phyloP scores from a whole-genome alignment of 2,888 invertebrate genomes.

The Empis livida region DNA sequence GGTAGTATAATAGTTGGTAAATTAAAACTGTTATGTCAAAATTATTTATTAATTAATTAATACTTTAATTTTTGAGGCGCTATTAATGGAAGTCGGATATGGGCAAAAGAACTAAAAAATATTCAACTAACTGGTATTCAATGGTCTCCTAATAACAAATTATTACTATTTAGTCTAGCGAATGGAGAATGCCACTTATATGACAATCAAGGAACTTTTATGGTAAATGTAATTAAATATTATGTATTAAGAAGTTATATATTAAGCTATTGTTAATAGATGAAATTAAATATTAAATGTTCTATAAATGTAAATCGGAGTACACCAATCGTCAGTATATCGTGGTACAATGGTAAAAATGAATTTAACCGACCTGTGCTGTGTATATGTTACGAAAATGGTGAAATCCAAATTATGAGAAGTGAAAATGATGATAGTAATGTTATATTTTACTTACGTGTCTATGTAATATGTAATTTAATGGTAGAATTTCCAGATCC shows the following conservation, averaged over 20 bases:
- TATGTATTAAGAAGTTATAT: background rate
- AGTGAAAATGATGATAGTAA: conserved; percentile 77
- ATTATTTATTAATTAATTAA: too few species aligned
- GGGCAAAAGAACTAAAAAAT: conserved; percentile 94
- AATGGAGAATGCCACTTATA: conserved; percentile 91
- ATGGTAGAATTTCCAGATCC: conserved; percentile 47
- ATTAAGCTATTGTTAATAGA: conserved; percentile 40
- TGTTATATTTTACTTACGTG: conserved; percentile 1
- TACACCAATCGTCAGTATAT: conserved; percentile 57
- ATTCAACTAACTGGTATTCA: conserved; percentile 72
- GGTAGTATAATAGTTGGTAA: conserved; percentile 43
- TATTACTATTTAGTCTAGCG: conserved; percentile 76
- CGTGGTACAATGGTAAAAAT: conserved; percentile 76
- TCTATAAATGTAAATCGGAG: conserved; percentile 37
- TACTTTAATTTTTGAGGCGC: conserved; percentile 59
- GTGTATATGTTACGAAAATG: conserved; percentile 78
- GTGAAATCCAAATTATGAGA: conserved; percentile 78
- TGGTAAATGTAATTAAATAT: conserved; percentile 35
- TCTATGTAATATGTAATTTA: background rate
- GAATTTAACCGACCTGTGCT: conserved; percentile 65
- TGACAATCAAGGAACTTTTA: conserved; percentile 80
- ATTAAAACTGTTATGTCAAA: background rate
- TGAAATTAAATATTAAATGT: conserved; percentile 59
- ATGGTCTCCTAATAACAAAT: conserved; percentile 92
- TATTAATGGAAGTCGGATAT: conserved; percentile 94